Evolutionary conservation across 2,888 invertebrate genomes (phyloP).

Genomic region (Acronicta alni): DNA sequence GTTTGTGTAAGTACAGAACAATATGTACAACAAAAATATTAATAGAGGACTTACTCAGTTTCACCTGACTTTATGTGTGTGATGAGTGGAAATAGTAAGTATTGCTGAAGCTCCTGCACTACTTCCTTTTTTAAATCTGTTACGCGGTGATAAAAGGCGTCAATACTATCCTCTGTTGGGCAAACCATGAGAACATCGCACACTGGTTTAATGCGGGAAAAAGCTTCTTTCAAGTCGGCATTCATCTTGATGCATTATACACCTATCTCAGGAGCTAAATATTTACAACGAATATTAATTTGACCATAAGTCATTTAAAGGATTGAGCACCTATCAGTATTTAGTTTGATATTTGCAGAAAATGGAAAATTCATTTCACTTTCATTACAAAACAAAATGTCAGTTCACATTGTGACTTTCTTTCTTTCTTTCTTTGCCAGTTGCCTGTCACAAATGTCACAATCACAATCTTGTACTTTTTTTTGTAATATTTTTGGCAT

Average conservation of each 20-base stretch:
- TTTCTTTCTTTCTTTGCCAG: no score
- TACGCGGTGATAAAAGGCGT: constrained; percentile 69
- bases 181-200: constrained; percentile 86
- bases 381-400: no score
- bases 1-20: no score
- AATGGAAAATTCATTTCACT: no score
- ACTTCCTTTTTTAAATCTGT: constrained; percentile 75
- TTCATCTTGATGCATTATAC: constrained; percentile 68
- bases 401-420: no score
- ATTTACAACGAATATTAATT: neutral
- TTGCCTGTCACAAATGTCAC: no score
- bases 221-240: constrained; percentile 73
- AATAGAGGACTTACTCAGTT: constrained; percentile 68
- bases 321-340: neutral
- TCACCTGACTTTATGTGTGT: constrained; percentile 75
- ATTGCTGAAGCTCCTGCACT: constrained; percentile 86
- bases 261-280: constrained; percentile 8
- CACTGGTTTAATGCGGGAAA: constrained; percentile 84
- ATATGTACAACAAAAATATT: no score
- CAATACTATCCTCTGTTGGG: constrained; percentile 78
- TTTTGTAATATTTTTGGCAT: no score
- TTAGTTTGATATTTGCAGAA: constrained; percentile 2
- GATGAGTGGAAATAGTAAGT: constrained; percentile 87
- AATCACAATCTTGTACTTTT: no score
- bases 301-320: no score